A percentile compares a stretch with the other conserved stretches of the same genome.
Evolutionary conservation across 2,113 vertebrate genomes (phyloP).

Genomic region (Sigmodon hispidus): DNA sequence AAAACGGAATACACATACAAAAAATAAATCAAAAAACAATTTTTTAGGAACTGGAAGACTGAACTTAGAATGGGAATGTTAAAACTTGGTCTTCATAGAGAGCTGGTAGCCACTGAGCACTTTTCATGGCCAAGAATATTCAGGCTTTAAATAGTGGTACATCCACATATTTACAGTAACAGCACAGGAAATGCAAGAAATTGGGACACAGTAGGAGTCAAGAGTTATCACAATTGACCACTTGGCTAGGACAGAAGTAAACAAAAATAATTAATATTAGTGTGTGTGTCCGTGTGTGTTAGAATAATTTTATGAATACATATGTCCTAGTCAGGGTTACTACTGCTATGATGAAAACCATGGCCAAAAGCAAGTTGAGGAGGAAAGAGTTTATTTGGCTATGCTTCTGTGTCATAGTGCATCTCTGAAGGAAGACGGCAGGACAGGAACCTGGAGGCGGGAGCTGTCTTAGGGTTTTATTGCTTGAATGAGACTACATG

Average conservation of each 20-base stretch:
- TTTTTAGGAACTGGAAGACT: neutral
- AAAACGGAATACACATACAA: neutral
- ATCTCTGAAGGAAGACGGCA: neutral
- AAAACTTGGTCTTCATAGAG: neutral
- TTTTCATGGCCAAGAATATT: neutral
- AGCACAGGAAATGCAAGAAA: neutral
- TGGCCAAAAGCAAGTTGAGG: neutral
- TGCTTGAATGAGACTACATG: neutral
- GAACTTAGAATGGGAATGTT: neutral
- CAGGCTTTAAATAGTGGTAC: neutral
- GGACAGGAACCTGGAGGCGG: neutral
- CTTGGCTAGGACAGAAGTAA: neutral
- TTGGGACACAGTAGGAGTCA: neutral
- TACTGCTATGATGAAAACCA: neutral
- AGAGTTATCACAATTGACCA: neutral
- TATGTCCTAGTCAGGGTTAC: neutral
- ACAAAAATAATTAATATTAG: constrained; percentile 8
- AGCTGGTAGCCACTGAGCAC: neutral
- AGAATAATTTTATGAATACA: neutral
- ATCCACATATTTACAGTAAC: neutral
- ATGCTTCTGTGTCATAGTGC: neutral
- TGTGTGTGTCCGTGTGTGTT: neutral
- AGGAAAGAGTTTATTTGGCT: neutral
- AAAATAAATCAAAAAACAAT: neutral
- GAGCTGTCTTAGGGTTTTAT: neutral